Evolutionary conservation across 2,888 invertebrate genomes (phyloP).

Genomic region (Ypsolopha sequella): DNA sequence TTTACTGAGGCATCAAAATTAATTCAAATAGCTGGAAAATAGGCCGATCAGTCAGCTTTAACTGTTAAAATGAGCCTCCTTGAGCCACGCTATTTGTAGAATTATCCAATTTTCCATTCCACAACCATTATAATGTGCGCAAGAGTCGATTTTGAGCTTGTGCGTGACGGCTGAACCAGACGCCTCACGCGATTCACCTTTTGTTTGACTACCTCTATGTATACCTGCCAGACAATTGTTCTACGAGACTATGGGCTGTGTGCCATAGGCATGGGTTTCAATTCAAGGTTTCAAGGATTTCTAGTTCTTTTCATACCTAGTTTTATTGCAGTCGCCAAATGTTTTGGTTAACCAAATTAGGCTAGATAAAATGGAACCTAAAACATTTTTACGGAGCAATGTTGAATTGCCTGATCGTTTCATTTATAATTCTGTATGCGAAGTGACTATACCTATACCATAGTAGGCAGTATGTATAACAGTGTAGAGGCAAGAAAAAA

Average conservation of each 20-base stretch:
- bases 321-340: no score
- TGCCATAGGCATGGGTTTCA: no score
- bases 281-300: neutral
- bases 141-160: constrained; percentile 12
- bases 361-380: no score
- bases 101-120: constrained; percentile 55
- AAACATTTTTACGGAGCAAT: no score
- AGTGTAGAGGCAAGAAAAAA: no score
- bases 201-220: constrained; percentile 3
- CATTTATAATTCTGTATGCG: no score
- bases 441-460: no score
- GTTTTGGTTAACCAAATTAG: no score
- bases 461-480: no score
- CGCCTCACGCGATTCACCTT: constrained; percentile 35
- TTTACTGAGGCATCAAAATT: no score
- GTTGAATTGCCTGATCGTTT: no score
- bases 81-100: constrained; percentile 31
- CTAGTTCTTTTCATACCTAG: no score
- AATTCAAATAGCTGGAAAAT: constrained; percentile 17
- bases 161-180: constrained; percentile 20
- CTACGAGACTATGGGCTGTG: neutral
- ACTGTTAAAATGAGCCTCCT: constrained; percentile 12
- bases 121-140: constrained; percentile 32
- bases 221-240: neutral
- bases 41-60: constrained; percentile 27